Conservation (phyloP, 2,888 invertebrate species). For the Temnothorax ravouxi region DNA sequence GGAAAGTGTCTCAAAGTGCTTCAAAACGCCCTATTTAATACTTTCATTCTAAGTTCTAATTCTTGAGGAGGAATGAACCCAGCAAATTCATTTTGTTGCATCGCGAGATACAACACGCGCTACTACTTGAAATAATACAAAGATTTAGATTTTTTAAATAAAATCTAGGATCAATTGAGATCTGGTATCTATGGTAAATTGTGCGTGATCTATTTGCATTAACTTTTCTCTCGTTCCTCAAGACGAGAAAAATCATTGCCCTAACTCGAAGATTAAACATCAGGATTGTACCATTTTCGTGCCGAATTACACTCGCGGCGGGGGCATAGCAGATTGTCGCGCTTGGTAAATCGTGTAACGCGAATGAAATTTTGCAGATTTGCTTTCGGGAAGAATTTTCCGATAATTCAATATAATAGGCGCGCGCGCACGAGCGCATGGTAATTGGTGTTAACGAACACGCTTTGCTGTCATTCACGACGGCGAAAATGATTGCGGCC, state of each 20-base stretch:
- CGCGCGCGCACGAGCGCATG: constrained; percentile 64
- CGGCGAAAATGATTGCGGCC: constrained; percentile 76
- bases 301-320: neutral
- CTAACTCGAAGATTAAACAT: constrained; percentile 1
- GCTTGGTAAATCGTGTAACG: constrained; percentile 56
- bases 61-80: neutral
- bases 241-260: neutral
- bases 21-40: neutral
- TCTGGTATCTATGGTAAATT: neutral
- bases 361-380: constrained; percentile 71
- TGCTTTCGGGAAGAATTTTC: constrained; percentile 72
- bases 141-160: neutral
- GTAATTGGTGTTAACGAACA: constrained; percentile 77
- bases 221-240: neutral
- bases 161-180: neutral
- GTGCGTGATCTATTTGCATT: neutral
- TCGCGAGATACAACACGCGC: neutral
- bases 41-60: neutral
- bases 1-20: neutral
- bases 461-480: constrained; percentile 77
- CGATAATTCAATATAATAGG: constrained; percentile 73
- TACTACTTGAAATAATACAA: neutral
- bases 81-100: neutral
- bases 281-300: neutral
- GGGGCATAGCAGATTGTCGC: constrained; percentile 6